Evolutionary conservation across 2,797 vertebrate species (phyloP), one percentile per base, ranked within the genome.

Genomic region (Sebastes steindachneri): DNA sequence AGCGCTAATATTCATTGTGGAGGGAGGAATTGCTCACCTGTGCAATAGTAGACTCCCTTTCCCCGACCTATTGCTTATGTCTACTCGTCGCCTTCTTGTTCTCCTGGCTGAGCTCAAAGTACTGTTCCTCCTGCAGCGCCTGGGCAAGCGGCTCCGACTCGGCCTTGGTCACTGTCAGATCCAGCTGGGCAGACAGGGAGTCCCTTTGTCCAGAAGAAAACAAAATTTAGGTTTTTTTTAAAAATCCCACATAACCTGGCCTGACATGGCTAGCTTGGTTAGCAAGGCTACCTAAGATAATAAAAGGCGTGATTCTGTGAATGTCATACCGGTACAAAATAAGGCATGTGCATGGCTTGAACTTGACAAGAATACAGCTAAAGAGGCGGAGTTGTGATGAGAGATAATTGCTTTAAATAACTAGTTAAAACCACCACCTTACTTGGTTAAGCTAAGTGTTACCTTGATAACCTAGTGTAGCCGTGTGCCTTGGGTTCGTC

Each of bases 121-220:
- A 99, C 86, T 99, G 97, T 51, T 99, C 99, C 94, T 99, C 99
- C 82, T 98, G 95, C 15, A 99, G 96, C 0, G 96, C 97, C 86
- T 98, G 94, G 33, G 98, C 98, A 82, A 99, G 93, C 88, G 97
- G 97, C 86, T 99, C 99, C 0, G 99, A 99, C 91, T 99, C 98
- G 0, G 99, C 99, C 95, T 99, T 99, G 60, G 98, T 99, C 93
- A 99, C 97, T 1, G 98, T 98, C 89, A 99, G 95, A 94, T 99
- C 98, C 95, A 99, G 76, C 94, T 99, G 98, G 68, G 98, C 96
- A 72, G 95, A 93, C 64, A 99, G 95, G 0, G 98, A 96, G 88
- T 99, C 98, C 96, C 99, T 99, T 89, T 25, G 86, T 64, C 7
- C 35, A 90, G 17, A 29, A 88, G 4, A 7, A 70, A 82, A 53